These are phyloP conservation scores for Syrista parreyssii DNA, from an alignment of 2,888 invertebrate species.

Conservation along the genomic window DNA sequence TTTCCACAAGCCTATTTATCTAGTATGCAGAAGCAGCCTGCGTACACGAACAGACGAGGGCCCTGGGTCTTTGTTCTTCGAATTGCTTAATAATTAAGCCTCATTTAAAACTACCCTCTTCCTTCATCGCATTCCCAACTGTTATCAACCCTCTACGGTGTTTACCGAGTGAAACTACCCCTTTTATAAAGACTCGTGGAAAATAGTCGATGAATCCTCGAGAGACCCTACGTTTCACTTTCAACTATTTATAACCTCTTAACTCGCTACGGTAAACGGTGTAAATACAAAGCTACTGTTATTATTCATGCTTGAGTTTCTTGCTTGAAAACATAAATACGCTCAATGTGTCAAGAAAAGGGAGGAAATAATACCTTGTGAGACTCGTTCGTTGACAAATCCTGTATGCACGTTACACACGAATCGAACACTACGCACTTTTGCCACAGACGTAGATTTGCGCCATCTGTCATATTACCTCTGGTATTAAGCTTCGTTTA, in stretches of 20 bases:
- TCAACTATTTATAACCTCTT: not conserved
- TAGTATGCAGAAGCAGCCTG: not conserved
- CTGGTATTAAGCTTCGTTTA: not conserved
- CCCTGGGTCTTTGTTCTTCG: not conserved
- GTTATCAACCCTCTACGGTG: not conserved
- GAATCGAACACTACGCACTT: not conserved
- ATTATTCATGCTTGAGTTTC: not conserved
- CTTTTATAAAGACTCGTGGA: not conserved
- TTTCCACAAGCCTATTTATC: not conserved
- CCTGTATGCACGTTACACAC: not conserved
- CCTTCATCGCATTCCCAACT: not conserved
- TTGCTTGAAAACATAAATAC: not conserved
- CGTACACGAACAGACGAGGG: not conserved
- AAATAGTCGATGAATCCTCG: not conserved
- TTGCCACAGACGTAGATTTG: not conserved
- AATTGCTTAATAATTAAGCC: slow-evolving; percentile 12
- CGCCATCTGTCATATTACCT: not conserved
- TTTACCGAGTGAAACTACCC: not conserved
- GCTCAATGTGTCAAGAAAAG: not conserved
- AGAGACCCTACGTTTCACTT: not conserved
- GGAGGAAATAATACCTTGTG: not conserved
- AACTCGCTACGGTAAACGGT: not conserved
- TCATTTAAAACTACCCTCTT: slow-evolving; percentile 11
- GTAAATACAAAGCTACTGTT: not conserved
- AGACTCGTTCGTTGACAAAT: not conserved